Conservation (phyloP, 2,888 invertebrate genomes). For the Gisinianus flammeolus region DNA sequence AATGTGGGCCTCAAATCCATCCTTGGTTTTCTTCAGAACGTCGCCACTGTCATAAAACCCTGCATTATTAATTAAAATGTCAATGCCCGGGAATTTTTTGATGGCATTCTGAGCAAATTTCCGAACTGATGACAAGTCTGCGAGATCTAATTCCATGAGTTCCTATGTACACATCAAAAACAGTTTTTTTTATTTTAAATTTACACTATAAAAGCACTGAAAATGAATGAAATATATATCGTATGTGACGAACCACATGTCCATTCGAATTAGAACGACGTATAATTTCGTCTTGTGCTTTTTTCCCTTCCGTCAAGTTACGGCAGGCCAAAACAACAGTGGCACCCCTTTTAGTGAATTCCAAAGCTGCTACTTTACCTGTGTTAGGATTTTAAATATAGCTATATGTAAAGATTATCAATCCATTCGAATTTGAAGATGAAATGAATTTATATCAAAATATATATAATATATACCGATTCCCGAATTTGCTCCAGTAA, state of each 20-base stretch:
- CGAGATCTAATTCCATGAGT: constrained; percentile 42
- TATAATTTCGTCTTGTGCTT: constrained; percentile 45
- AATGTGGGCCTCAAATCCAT: constrained; percentile 23
- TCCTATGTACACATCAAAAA: constrained; percentile 29
- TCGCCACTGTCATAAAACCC: constrained; percentile 1
- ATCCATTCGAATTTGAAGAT: too few species aligned
- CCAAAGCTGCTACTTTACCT: constrained; percentile 22
- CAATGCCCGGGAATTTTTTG: constrained; percentile 41
- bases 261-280: not conserved
- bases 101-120: constrained; percentile 41
- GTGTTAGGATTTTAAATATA: not conserved
- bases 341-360: constrained; percentile 43
- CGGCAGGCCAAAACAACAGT: constrained; percentile 47
- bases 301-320: constrained; percentile 41
- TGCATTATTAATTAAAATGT: constrained; percentile 52
- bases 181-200: too few species aligned
- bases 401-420: too few species aligned
- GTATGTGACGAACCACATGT: too few species aligned
- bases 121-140: constrained; percentile 46
- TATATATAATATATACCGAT: too few species aligned
- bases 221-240: too few species aligned
- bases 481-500: constrained; percentile 29
- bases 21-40: constrained; percentile 17
- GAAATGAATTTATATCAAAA: too few species aligned
- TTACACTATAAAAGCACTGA: too few species aligned